phyloP scores from a whole-genome alignment of 1,140 invertebrate species.

The Anoplolepis gracilipes region DNA sequence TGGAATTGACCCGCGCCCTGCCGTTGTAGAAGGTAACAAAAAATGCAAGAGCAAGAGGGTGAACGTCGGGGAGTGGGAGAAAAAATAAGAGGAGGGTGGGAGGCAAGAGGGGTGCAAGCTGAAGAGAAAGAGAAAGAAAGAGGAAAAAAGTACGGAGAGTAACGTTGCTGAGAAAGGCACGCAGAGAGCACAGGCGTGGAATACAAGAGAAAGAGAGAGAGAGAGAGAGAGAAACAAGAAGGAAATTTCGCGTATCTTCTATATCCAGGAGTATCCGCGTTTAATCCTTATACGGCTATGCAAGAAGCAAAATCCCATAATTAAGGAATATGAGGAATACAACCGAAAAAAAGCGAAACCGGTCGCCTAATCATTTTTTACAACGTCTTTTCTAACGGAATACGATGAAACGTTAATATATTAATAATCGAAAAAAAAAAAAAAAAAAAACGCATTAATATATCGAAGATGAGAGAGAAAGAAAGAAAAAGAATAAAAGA shows the following conservation, averaged over 20 bases:
- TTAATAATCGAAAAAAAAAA: not conserved
- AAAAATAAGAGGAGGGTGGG: constrained; percentile 72
- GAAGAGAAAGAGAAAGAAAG: constrained; percentile 53
- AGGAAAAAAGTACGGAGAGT: constrained; percentile 62
- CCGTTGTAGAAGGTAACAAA: constrained; percentile 70
- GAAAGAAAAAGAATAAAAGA: not conserved
- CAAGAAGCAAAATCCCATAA: constrained; percentile 72
- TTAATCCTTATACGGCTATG: constrained; percentile 71
- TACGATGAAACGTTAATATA: not conserved
- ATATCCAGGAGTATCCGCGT: constrained; percentile 68
- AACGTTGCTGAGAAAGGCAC: constrained; percentile 51
- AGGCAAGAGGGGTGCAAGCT: constrained; percentile 64
- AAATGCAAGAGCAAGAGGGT: constrained; percentile 74
- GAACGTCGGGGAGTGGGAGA: constrained; percentile 66
- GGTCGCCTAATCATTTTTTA: constrained; percentile 65
- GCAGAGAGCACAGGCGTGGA: constrained; percentile 36
- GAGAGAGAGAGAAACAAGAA: constrained; percentile 66
- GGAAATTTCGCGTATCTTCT: constrained; percentile 81
- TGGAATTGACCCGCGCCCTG: constrained; percentile 80
- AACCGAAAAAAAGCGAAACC: constrained; percentile 3
- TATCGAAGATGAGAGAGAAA: not conserved
- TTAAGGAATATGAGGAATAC: constrained; percentile 65
- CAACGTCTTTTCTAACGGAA: constrained; percentile 30
- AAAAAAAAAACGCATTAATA: not conserved
- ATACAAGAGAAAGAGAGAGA: constrained; percentile 54